Evolutionary conservation across 2,113 vertebrate species (phyloP), one percentile per base, ranked within the genome.

Genomic region (Paratilapia polleni): DNA sequence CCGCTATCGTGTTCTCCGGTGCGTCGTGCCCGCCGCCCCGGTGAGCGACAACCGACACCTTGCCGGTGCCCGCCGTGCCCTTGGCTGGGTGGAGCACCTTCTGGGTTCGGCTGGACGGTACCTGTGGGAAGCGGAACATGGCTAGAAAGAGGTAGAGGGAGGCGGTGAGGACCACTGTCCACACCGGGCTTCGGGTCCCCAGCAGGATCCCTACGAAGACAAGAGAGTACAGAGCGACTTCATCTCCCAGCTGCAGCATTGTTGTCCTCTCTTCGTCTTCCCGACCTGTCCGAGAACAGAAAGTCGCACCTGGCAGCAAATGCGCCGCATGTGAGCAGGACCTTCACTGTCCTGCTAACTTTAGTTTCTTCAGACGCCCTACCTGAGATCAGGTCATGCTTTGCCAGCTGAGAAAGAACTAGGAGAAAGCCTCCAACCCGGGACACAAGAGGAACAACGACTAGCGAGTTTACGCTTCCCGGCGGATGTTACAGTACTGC

Each of bases 1-100:
- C 97, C 2, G 95, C 97, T 61, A 99, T 92, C 1, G 98, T 99
- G 95, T 99, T 99, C 94, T 99, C 98, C 4, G 98, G 98, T 1
- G 98, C 98, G 82, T 99, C 98, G 94, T 99, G 96, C 3, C 96
- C 95, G 2, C 97, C 98, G 26, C 97, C 98, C 47, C 98, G 96
- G 92, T 99, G 98, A 24, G 97, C 98, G 79, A 99, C 94, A 77
- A 94, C 94, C 0, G 96, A 95, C 63, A 96, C 89, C 79, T 88
- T 78, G 1, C 86, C 82, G n/a, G 87, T 78, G 26, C 85, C 83
- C 1, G 60, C 70, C 8, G 41, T 59, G 41, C 78, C 84, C 5
- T 17, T 38, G 47, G 85, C 92, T 13, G 97, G 97, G 81, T 93
- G 95, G 76, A 99, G 95, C 62, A 98, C 96, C 88, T 96, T 95